Percentiles rank a stretch among this genome's conserved stretches.
Conservation (phyloP, 2,888 invertebrate genomes). For the Chloromyia formosa region DNA sequence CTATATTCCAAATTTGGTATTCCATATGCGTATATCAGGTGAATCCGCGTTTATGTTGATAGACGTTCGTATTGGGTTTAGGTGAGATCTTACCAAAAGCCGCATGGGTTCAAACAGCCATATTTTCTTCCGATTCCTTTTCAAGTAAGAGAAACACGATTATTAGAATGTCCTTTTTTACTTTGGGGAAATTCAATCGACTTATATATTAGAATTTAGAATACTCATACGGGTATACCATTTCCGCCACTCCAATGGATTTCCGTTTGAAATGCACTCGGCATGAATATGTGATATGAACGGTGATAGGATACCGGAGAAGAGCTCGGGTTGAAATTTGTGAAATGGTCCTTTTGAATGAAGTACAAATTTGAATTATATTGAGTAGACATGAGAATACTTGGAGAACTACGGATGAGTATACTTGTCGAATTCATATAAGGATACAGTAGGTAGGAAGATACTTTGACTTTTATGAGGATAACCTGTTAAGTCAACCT, state of each 20-base stretch:
- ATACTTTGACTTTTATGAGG: slow-evolving; percentile 1
- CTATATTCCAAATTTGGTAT: not conserved
- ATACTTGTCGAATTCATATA: too few species aligned
- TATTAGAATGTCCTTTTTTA: too few species aligned
- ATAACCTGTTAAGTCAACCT: not conserved
- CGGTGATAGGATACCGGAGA: not conserved
- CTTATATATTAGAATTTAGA: not conserved
- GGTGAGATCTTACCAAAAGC: not conserved
- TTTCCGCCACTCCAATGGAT: not conserved
- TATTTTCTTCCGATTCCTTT: too few species aligned
- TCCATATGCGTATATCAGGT: not conserved
- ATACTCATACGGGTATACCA: not conserved
- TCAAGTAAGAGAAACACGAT: too few species aligned
- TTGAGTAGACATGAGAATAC: not conserved
- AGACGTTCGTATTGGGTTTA: not conserved
- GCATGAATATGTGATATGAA: not conserved
- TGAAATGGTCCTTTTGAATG: not conserved
- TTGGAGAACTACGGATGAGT: not conserved
- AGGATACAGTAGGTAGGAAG: not conserved
- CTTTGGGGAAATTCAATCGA: too few species aligned
- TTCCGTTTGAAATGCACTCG: not conserved
- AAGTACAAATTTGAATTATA: slow-evolving; percentile 4
- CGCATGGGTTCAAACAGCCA: too few species aligned
- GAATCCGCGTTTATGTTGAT: not conserved
- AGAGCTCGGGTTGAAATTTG: not conserved